phyloP scores from a whole-genome alignment of 2,113 vertebrate genomes.

The Origma solitaria region DNA sequence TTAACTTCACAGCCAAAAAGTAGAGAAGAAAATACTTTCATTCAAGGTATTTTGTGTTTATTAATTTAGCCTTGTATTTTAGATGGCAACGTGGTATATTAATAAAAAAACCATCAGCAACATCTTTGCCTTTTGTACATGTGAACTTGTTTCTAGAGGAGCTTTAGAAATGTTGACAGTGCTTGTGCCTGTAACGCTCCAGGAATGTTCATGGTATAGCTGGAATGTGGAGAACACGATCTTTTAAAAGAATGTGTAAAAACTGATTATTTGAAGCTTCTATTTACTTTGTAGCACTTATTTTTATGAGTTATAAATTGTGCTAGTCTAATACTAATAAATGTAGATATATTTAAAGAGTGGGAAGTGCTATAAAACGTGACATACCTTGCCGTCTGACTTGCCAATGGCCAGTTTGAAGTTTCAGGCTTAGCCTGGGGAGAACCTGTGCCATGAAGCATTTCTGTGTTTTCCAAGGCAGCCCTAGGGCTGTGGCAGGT shows the following conservation, averaged over 20 bases:
- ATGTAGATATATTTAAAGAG: not conserved
- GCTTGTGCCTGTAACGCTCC: not conserved
- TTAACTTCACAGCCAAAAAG: not conserved
- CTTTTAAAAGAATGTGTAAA: not conserved
- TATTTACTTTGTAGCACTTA: not conserved
- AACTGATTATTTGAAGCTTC: not conserved
- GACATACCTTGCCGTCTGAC: not conserved
- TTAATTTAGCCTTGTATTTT: not conserved
- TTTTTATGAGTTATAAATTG: not conserved
- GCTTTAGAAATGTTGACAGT: not conserved
- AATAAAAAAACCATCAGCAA: not conserved
- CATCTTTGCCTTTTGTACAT: not conserved
- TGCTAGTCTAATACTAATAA: not conserved
- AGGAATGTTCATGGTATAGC: not conserved
- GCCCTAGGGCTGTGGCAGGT: fast-evolving
- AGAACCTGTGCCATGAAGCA: not conserved
- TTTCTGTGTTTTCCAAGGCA: not conserved
- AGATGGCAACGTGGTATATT: not conserved
- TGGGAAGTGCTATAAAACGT: not conserved
- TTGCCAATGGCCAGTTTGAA: not conserved
- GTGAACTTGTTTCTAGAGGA: not conserved
- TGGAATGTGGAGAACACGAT: not conserved
- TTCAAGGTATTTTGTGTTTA: not conserved
- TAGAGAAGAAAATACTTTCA: not conserved
- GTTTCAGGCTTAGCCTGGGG: not conserved